Evolutionary conservation across 2,888 invertebrate genomes (phyloP), one percentile per base, ranked within the genome.

Genomic region (Thera britannica): DNA sequence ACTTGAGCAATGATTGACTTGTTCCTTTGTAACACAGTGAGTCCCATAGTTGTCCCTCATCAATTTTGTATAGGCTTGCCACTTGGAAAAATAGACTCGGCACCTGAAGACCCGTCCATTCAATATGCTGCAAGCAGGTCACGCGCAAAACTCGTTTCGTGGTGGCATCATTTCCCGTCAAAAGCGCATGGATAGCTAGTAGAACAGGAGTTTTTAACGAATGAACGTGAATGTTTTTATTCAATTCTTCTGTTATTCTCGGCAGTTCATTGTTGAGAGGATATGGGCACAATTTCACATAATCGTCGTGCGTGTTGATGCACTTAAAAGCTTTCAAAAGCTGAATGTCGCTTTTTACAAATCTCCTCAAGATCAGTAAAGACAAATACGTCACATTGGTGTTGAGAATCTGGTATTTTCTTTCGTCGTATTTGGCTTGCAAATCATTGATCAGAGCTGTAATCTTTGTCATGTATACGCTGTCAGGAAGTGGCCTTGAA

Each of bases 31-130:
- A 9, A 3, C n/a, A 8, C 5, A 73, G 56, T 3, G 12, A 23
- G 49, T 74, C 71, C 69, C 71, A 74, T n/a, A 74, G 35, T 0
- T 58, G 9, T 2, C 2, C 60, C 12, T 60, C 74, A 46, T 71
- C 69, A 7, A 72, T 58, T 9, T n/a, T 11, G 48, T 72, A 74
- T 7, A 72, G 55, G 0, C 61, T 12, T 3, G 55, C 67, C 8
- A 72, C 74, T 66, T 65, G 67, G 48, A 72, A 71, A 44, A 71
- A 74, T 54, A 74, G 55, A 41, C 41, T 12, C 0, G 72, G 72
- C 36, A 74, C n/a, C 5, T 74, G 72, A 11, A 74, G 51, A 2
- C 72, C 72, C 5, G 63, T 66, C 74, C 74, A 74, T 58, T 74
- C 66, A 34, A 71, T 65, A 38, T 69, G 58, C 35, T 71, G 72